Conservation (phyloP, 2,113 vertebrate species). For the Embiotoca jacksoni region DNA sequence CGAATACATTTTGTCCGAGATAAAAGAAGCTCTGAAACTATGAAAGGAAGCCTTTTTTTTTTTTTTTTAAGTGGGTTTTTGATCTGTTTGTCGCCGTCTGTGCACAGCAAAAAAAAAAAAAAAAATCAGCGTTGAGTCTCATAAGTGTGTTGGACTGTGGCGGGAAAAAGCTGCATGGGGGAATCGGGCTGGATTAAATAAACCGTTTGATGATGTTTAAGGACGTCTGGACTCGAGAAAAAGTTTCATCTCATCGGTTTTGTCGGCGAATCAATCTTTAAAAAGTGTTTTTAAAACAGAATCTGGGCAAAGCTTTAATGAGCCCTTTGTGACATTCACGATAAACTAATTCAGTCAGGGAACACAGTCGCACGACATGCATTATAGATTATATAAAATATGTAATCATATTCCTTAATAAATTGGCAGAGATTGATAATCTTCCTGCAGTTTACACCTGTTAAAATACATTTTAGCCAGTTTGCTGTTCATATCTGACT, state of each 20-base stretch:
- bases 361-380: background rate
- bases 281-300: slow-evolving; percentile 52
- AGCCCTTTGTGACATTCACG: slow-evolving; percentile 6
- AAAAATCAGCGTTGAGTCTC: background rate
- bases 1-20: background rate
- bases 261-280: slow-evolving; percentile 46
- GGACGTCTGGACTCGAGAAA: slow-evolving; percentile 1
- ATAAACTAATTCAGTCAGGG: background rate
- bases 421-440: background rate
- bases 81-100: too few relatives aligned
- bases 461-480: background rate
- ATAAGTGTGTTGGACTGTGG: background rate
- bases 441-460: background rate
- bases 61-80: too few relatives aligned
- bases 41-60: too few relatives aligned
- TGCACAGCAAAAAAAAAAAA: too few relatives aligned
- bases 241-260: slow-evolving; percentile 16
- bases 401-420: background rate
- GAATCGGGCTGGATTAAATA: slow-evolving; percentile 41
- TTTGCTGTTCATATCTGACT: too few relatives aligned
- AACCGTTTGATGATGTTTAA: slow-evolving; percentile 57
- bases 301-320: slow-evolving; percentile 35
- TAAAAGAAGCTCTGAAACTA: background rate
- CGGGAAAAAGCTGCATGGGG: slow-evolving; percentile 1
- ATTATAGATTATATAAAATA: slow-evolving; percentile 3